These are phyloP conservation scores for Aotus griseimembra DNA, from an alignment of 2,797 vertebrate genomes.

Conservation along the genomic window DNA sequence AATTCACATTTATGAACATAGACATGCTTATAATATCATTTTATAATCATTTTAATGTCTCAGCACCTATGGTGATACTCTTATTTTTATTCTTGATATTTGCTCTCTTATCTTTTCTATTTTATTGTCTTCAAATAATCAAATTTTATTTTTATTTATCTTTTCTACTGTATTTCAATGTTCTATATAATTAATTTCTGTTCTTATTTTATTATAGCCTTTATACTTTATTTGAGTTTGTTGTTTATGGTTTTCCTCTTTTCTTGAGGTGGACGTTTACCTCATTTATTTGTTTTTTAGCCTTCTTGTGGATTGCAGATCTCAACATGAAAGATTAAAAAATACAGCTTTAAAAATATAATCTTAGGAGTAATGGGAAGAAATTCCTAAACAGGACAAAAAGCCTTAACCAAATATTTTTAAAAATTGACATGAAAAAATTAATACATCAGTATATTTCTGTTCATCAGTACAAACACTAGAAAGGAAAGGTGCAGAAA, in stretches of 20 bases:
- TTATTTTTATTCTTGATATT: neutral
- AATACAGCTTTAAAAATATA: neutral
- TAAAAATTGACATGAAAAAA: neutral
- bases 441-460: neutral
- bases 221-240: neutral
- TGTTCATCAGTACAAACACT: neutral
- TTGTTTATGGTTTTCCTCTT: neutral
- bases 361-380: neutral
- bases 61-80: neutral
- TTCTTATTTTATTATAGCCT: neutral
- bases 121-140: neutral
- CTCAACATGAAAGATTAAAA: neutral
- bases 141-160: neutral
- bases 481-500: neutral
- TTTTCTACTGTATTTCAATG: neutral
- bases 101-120: neutral
- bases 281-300: neutral
- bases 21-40: neutral
- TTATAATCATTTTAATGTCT: neutral
- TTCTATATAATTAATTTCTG: neutral
- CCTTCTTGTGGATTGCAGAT: neutral
- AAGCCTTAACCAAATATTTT: neutral
- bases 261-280: neutral
- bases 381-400: neutral
- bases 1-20: neutral